These are phyloP conservation scores for Hesperia comma DNA, from an alignment of 2,888 invertebrate species.

Conservation along the genomic window DNA sequence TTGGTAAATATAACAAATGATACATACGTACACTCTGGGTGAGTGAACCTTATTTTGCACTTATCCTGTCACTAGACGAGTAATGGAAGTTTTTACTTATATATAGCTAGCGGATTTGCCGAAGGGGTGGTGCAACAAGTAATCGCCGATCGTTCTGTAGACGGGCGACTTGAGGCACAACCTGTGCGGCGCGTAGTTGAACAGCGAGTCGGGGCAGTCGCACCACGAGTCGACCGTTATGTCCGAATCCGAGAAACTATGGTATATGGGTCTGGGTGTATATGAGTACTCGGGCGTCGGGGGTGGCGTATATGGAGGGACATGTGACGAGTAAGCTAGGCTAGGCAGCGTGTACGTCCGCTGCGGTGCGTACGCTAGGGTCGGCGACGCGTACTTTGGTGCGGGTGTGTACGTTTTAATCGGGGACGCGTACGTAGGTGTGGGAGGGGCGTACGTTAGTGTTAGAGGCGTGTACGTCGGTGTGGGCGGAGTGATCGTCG, in stretches of 20 bases:
- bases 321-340: neutral
- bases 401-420: neutral
- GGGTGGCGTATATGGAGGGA: neutral
- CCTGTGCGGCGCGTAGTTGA: conserved; percentile 68
- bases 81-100: conserved; percentile 39
- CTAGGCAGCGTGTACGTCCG: neutral
- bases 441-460: neutral
- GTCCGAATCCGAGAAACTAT: conserved; percentile 8
- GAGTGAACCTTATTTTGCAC: no score
- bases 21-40: no score
- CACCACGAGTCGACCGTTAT: conserved; percentile 58
- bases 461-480: neutral
- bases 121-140: conserved; percentile 70
- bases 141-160: conserved; percentile 59
- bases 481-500: neutral
- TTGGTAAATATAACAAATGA: no score
- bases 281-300: neutral
- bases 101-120: conserved; percentile 73
- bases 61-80: no score
- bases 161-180: conserved; percentile 67
- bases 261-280: conserved; percentile 6
- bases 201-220: conserved; percentile 67
- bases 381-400: neutral
- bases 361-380: neutral
- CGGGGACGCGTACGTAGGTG: neutral